phyloP scores from a whole-genome alignment of 2,888 invertebrate species.

The Drosophila stalkeri region DNA sequence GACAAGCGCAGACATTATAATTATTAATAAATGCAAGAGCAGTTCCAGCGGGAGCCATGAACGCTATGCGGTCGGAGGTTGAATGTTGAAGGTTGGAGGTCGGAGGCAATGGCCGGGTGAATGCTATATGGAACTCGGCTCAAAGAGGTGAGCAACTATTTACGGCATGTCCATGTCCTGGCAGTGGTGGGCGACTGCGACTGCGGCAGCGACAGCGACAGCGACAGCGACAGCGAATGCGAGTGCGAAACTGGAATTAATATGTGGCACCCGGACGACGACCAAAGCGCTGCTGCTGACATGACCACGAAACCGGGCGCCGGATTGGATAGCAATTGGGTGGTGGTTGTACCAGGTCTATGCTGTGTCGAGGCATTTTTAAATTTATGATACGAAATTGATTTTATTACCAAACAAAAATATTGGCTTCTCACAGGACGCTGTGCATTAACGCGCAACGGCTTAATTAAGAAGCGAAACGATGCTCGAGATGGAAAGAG shows the following conservation, averaged over 20 bases:
- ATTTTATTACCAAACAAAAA: constrained; percentile 76
- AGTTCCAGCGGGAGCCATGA: constrained; percentile 35
- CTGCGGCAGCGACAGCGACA: constrained; percentile 41
- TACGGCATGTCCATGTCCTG: constrained; percentile 75
- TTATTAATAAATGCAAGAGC: constrained; percentile 78
- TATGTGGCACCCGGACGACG: constrained; percentile 80
- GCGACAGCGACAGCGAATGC: background rate
- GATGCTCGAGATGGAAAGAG: background rate
- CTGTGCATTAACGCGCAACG: constrained; percentile 38
- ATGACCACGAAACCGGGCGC: constrained; percentile 48
- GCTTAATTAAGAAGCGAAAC: constrained; percentile 64
- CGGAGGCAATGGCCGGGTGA: background rate
- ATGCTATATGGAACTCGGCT: background rate
- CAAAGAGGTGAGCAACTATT: constrained; percentile 71
- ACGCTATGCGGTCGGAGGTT: background rate
- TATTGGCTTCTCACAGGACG: constrained; percentile 58
- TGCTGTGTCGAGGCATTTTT: constrained; percentile 45
- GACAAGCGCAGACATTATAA: constrained; percentile 77
- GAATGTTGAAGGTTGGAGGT: background rate
- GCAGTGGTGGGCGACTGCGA: constrained; percentile 38
- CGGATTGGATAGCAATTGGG: constrained; percentile 23
- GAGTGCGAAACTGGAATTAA: constrained; percentile 83
- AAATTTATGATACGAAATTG: constrained; percentile 76
- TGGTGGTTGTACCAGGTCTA: background rate
- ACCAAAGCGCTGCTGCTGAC: constrained; percentile 58